A percentile compares a stretch with the other conserved stretches of the same genome.
Evolutionary conservation across 1,140 invertebrate species (phyloP).

Genomic region (Nasonia longicornis): DNA sequence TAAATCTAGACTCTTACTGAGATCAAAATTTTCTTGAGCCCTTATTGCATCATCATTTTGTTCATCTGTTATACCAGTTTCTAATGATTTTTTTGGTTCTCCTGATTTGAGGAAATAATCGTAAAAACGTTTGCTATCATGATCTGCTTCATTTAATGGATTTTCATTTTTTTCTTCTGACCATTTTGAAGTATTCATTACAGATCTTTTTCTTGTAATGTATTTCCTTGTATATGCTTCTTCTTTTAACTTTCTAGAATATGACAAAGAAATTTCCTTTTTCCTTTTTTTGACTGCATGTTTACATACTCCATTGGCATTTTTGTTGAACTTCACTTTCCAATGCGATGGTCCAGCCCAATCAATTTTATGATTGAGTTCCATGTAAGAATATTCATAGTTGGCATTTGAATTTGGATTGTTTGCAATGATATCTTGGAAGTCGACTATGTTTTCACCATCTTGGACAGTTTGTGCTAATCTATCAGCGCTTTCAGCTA

Average conservation of each 20-base stretch:
- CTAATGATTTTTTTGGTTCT: not conserved
- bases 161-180: constrained; percentile 44
- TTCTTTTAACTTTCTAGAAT: constrained; percentile 38
- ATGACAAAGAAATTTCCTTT: constrained; percentile 29
- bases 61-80: not conserved
- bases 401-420: constrained; percentile 50
- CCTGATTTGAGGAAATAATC: constrained; percentile 55
- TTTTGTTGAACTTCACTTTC: constrained; percentile 71
- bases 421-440: constrained; percentile 54
- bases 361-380: not conserved
- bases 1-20: not conserved
- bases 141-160: constrained; percentile 49
- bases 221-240: constrained; percentile 43
- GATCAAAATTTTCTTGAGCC: not conserved
- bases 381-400: constrained; percentile 71
- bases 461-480: not conserved
- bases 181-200: constrained; percentile 53
- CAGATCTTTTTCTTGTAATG: not conserved
- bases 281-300: constrained; percentile 50
- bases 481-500: constrained; percentile 8
- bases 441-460: constrained; percentile 51
- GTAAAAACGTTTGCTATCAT: constrained; percentile 45
- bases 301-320: constrained; percentile 20
- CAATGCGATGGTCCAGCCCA: constrained; percentile 76
- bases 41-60: not conserved